These are phyloP conservation scores for Malaclemys terrapin DNA, from an alignment of 2,113 vertebrate genomes.

Conservation along the genomic window DNA sequence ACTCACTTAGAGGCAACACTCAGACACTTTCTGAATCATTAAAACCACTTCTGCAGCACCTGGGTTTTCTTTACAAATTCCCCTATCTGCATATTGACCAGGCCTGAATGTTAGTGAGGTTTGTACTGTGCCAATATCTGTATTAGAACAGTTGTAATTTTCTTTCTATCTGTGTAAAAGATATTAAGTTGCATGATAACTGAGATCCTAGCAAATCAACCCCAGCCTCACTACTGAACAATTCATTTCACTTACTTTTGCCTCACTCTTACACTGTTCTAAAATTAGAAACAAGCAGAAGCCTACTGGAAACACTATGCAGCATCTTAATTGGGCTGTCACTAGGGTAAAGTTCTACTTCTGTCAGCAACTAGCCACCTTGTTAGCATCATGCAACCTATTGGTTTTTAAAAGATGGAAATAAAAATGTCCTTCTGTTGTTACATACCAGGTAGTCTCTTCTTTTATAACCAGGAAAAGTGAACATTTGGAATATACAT, in stretches of 20 bases:
- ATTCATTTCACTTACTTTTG: constrained; percentile 67
- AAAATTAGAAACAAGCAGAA: constrained; percentile 77
- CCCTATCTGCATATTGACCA: constrained; percentile 36
- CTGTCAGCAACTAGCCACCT: constrained; percentile 9
- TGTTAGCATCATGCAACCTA: constrained; percentile 33
- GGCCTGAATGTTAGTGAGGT: not conserved
- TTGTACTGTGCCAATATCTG: not conserved
- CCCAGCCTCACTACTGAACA: constrained; percentile 21
- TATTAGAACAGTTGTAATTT: not conserved
- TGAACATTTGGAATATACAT: constrained; percentile 23
- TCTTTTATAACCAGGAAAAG: not conserved
- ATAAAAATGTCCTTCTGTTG: constrained; percentile 18
- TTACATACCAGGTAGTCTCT: not conserved
- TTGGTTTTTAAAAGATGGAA: not conserved
- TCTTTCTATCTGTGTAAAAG: constrained; percentile 31
- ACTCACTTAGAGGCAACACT: constrained; percentile 2
- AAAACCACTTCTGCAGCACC: constrained; percentile 36
- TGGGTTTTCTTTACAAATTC: constrained; percentile 11
- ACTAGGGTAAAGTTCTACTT: constrained; percentile 57
- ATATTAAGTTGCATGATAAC: not conserved
- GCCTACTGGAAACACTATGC: not conserved
- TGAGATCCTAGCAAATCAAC: constrained; percentile 50
- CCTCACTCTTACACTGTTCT: constrained; percentile 51
- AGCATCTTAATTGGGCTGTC: constrained; percentile 73
- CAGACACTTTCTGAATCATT: constrained; percentile 6